Evolutionary conservation across 2,113 vertebrate species (phyloP).

Genomic region (Raja brachyura): DNA sequence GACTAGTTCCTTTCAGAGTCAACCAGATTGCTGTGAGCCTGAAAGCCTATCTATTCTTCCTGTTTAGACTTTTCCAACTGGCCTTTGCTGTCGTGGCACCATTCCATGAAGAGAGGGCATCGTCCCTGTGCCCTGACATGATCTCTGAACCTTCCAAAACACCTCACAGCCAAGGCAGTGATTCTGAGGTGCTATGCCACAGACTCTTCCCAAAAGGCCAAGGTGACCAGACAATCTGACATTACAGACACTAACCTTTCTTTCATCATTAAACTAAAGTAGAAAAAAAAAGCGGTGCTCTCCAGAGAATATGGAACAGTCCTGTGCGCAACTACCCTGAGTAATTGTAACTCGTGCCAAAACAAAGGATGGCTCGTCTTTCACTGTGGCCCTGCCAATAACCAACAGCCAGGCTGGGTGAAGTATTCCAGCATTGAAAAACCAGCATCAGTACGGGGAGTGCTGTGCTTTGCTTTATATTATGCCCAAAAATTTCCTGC

Average conservation of each 20-base stretch:
- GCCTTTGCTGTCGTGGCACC: background rate
- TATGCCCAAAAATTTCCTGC: background rate
- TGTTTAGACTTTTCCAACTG: background rate
- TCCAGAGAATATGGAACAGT: background rate
- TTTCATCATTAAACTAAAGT: background rate
- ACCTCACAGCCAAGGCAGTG: background rate
- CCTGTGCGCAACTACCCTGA: background rate
- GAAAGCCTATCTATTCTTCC: background rate
- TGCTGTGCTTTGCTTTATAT: background rate
- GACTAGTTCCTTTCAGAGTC: too few relatives aligned
- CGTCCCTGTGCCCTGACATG: background rate
- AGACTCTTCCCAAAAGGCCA: background rate
- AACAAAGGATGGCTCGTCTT: background rate
- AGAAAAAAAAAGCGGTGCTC: background rate
- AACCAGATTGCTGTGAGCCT: too few relatives aligned
- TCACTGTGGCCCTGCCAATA: background rate
- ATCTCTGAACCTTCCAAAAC: background rate
- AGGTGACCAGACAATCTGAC: background rate
- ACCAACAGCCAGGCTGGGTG: background rate
- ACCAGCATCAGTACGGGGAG: background rate
- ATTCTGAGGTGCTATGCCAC: background rate
- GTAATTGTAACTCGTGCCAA: background rate
- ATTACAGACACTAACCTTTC: background rate
- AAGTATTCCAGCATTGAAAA: background rate
- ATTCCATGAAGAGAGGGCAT: background rate